A percentile compares a stretch with the other conserved stretches of the same genome.
phyloP scores from a whole-genome alignment of 2,888 invertebrate genomes.

The Lycophotia porphyrea region DNA sequence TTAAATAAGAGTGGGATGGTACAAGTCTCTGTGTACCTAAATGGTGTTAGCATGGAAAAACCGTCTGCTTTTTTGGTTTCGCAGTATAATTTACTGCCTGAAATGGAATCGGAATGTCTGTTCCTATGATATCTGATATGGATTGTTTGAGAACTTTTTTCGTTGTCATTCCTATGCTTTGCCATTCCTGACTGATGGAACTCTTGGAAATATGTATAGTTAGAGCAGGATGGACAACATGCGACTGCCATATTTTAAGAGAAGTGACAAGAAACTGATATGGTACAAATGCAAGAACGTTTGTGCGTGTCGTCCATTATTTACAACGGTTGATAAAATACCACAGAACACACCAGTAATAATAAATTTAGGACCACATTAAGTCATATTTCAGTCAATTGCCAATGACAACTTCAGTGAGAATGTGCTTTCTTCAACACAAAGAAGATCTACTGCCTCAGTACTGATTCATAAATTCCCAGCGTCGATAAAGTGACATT shows the following conservation, averaged over 20 bases:
- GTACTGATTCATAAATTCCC: constrained; percentile 18
- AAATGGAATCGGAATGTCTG: constrained; percentile 35
- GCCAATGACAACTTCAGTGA: background rate
- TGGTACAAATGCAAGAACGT: background rate
- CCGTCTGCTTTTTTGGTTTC: constrained; percentile 35
- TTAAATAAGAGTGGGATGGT: constrained; percentile 77
- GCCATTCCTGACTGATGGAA: constrained; percentile 14
- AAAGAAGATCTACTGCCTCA: background rate
- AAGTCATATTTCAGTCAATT: background rate
- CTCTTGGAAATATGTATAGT: constrained; percentile 27
- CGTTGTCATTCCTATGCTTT: constrained; percentile 6
- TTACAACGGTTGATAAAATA: background rate
- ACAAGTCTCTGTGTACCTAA: constrained; percentile 53
- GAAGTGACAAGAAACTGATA: background rate
- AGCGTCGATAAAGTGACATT: constrained; percentile 45
- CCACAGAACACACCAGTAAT: background rate
- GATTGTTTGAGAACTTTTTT: constrained; percentile 11
- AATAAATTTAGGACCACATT: background rate
- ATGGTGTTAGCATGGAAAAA: constrained; percentile 46
- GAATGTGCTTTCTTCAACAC: background rate
- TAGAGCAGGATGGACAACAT: constrained; percentile 18
- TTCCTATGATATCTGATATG: constrained; percentile 44
- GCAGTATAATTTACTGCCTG: constrained; percentile 14
- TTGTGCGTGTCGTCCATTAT: background rate
- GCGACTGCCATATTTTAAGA: background rate